phyloP scores from a whole-genome alignment of 2,113 vertebrate species.

The Nibea albiflora region DNA sequence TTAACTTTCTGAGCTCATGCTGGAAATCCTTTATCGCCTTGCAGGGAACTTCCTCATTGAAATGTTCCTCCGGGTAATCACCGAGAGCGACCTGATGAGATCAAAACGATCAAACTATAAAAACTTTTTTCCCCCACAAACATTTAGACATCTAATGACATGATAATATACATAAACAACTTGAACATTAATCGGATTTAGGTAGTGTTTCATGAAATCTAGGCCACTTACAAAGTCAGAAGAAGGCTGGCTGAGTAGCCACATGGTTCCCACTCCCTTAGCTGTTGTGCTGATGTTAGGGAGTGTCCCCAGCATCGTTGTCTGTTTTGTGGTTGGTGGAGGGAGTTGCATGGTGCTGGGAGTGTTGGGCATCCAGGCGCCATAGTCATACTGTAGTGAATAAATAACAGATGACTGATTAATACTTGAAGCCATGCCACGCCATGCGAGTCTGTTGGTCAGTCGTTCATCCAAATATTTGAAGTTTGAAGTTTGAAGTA shows the following conservation, averaged over 20 bases:
- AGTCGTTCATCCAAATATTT: too few relatives aligned
- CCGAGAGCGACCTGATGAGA: conserved; percentile 58
- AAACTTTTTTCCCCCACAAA: not conserved
- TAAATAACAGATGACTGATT: too few relatives aligned
- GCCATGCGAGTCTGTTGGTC: too few relatives aligned
- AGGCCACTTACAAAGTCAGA: conserved; percentile 66
- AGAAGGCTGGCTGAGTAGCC: conserved; percentile 70
- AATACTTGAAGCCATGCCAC: too few relatives aligned
- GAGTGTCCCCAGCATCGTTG: conserved; percentile 56
- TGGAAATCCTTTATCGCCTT: conserved; percentile 53
- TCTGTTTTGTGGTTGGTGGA: conserved; percentile 56
- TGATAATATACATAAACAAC: not conserved
- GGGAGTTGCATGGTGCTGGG: conserved; percentile 56
- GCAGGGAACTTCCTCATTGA: conserved; percentile 50
- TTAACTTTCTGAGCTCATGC: conserved; percentile 39
- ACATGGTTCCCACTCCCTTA: conserved; percentile 38
- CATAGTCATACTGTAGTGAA: conserved; percentile 10
- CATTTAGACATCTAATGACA: not conserved
- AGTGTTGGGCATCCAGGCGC: conserved; percentile 75
- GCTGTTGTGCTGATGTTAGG: conserved; percentile 53
- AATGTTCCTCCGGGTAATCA: conserved; percentile 41
- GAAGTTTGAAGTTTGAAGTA: too few relatives aligned
- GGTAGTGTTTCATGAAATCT: not conserved
- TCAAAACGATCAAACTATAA: conserved; percentile 7
- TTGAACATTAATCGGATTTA: too few relatives aligned